phyloP scores from a whole-genome alignment of 2,113 vertebrate genomes.

The Cricetomys ansorgei region DNA sequence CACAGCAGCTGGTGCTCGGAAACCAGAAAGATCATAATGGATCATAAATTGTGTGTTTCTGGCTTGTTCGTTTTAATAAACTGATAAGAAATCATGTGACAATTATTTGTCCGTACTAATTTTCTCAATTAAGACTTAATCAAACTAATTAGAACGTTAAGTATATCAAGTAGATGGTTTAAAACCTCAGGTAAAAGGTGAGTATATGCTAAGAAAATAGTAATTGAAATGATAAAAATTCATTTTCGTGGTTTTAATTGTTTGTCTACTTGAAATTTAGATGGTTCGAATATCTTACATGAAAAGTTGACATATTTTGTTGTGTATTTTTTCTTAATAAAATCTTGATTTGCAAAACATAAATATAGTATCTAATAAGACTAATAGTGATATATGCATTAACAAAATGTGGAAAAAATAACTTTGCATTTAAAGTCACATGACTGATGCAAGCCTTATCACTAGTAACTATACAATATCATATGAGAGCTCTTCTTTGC shows the following conservation, averaged over 20 bases:
- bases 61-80: slow-evolving; percentile 5
- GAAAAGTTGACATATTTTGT: neutral
- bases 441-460: too few species aligned
- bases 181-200: slow-evolving; percentile 42
- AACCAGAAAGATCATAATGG: neutral
- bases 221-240: slow-evolving; percentile 31
- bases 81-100: neutral
- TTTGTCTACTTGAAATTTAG: slow-evolving; percentile 17
- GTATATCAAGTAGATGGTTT: neutral
- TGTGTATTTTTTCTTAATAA: slow-evolving; percentile 24
- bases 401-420: too few species aligned
- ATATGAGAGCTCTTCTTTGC: too few species aligned
- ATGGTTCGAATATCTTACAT: neutral
- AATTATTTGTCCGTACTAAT: neutral
- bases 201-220: neutral
- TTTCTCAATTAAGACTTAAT: slow-evolving; percentile 29
- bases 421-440: too few species aligned
- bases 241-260: neutral
- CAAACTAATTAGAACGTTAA: neutral
- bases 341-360: neutral
- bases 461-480: too few species aligned
- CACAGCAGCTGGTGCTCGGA: neutral
- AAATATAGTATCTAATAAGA: slow-evolving; percentile 15
- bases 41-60: neutral
- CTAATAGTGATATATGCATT: neutral